Evolutionary conservation across 2,113 vertebrate species (phyloP).

Genomic region (Talpa occidentalis): DNA sequence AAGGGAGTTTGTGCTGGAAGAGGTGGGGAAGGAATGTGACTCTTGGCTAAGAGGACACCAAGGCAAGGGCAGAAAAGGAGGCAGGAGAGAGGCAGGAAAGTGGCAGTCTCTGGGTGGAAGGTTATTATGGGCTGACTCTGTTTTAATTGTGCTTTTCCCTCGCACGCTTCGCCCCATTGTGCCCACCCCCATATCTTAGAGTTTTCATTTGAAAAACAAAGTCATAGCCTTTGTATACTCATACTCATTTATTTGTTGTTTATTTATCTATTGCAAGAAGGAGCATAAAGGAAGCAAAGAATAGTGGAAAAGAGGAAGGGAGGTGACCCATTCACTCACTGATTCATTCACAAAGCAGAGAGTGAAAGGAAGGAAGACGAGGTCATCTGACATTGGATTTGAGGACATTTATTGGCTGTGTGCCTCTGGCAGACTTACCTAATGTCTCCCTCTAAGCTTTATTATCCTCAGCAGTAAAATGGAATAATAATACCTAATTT

Average conservation of each 20-base stretch:
- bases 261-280: neutral
- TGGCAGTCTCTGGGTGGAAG: conserved; percentile 46
- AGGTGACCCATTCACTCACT: conserved; percentile 69
- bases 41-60: conserved; percentile 39
- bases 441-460: conserved; percentile 57
- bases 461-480: conserved; percentile 66
- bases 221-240: neutral
- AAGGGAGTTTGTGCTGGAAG: conserved; percentile 73
- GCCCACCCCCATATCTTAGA: neutral
- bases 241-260: too few relatives aligned
- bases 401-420: conserved; percentile 71
- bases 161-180: neutral
- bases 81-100: neutral
- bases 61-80: conserved; percentile 45
- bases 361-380: neutral
- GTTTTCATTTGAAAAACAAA: conserved; percentile 52
- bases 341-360: conserved; percentile 78
- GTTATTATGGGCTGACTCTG: neutral
- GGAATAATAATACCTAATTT: conserved; percentile 65
- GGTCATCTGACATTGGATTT: conserved; percentile 65
- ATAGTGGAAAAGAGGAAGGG: conserved; percentile 14
- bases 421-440: conserved; percentile 68
- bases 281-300: conserved; percentile 30
- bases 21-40: conserved; percentile 69
- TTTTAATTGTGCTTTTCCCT: neutral